These are phyloP conservation scores for Drosophila suboccidentalis DNA, from an alignment of 2,888 invertebrate genomes.

Conservation along the genomic window DNA sequence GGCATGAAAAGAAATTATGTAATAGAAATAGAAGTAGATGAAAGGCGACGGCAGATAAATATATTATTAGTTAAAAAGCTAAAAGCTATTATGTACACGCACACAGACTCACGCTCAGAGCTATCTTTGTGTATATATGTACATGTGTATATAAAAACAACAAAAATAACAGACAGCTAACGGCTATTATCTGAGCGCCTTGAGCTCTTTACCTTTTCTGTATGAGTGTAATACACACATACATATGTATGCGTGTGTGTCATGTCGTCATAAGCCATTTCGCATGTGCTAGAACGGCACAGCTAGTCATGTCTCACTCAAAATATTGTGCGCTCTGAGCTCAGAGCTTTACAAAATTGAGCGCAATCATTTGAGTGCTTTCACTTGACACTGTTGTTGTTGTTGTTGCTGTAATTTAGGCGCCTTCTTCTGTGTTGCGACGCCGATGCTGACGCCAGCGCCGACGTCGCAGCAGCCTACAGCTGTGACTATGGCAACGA, in stretches of 20 bases:
- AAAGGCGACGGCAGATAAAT: conserved; percentile 67
- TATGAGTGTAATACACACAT: conserved; percentile 24
- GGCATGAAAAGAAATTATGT: conserved; percentile 59
- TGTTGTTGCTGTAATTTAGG: conserved; percentile 46
- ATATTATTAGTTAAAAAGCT: conserved; percentile 71
- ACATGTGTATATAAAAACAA: conserved; percentile 15
- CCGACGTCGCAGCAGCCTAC: conserved; percentile 42
- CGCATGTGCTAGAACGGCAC: conserved; percentile 46
- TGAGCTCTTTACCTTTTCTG: conserved; percentile 37
- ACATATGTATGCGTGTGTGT: background rate
- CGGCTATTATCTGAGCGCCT: conserved; percentile 45
- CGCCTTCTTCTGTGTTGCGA: conserved; percentile 49
- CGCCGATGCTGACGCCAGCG: conserved; percentile 48
- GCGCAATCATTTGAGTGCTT: conserved; percentile 27
- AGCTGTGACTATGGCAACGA: conserved; percentile 39
- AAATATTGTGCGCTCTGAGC: conserved; percentile 1
- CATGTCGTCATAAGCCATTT: background rate
- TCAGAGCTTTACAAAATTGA: conserved; percentile 40
- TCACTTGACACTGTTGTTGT: background rate
- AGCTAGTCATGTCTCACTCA: conserved; percentile 34
- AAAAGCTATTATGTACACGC: conserved; percentile 59
- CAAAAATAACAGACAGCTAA: conserved; percentile 21
- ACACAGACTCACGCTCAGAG: background rate
- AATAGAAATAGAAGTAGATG: conserved; percentile 58
- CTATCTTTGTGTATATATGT: conserved; percentile 4